A percentile compares a stretch with the other conserved stretches of the same genome.
phyloP scores from a whole-genome alignment of 2,797 vertebrate genomes.

The Poeciliopsis turneri region DNA sequence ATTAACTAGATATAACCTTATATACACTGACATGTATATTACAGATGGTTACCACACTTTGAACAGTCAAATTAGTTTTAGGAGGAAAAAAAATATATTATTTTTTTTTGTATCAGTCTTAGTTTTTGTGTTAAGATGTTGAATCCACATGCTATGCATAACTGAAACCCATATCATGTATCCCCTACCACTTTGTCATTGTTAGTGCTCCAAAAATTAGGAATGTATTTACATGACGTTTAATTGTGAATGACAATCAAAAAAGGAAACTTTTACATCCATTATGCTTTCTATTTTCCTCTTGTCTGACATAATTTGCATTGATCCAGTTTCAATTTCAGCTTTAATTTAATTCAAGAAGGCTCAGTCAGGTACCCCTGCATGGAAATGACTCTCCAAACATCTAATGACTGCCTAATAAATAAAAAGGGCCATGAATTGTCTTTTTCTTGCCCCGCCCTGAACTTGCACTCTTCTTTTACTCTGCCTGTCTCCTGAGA shows the following conservation, averaged over 20 bases:
- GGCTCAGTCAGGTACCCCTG: not conserved
- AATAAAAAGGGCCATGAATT: constrained; percentile 53
- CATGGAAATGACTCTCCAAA: not conserved
- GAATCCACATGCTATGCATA: not conserved
- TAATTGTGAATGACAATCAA: not conserved
- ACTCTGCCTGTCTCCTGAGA: constrained; percentile 40
- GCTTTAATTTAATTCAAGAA: not conserved
- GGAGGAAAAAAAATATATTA: not conserved
- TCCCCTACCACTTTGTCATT: not conserved
- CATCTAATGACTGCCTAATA: constrained; percentile 48
- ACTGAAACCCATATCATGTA: not conserved
- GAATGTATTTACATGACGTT: not conserved
- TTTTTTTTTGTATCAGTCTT: not conserved
- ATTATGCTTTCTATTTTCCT: not conserved
- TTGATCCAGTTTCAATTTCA: not conserved
- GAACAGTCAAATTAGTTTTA: not conserved
- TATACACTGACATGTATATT: not conserved
- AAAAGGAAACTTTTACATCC: not conserved
- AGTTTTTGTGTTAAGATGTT: not conserved
- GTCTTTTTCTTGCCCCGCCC: constrained; percentile 33
- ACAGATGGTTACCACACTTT: not conserved
- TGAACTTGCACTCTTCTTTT: constrained; percentile 13
- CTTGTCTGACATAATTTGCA: not conserved
- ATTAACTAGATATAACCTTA: not conserved
- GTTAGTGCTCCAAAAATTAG: not conserved